Evolutionary conservation across 1,140 invertebrate genomes (phyloP).

Genomic region (Zaprionus taronus): DNA sequence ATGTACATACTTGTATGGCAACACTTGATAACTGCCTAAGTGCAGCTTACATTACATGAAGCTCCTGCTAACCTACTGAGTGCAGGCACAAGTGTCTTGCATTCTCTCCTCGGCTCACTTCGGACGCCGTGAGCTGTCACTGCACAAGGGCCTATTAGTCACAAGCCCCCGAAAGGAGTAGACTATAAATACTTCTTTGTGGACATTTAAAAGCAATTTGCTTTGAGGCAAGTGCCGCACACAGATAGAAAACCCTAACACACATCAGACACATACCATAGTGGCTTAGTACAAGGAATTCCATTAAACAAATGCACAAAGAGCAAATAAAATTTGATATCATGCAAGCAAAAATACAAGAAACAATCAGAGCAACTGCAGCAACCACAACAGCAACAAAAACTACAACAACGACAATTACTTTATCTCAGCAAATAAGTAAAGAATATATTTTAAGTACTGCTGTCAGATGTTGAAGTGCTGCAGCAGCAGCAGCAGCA

Average conservation of each 20-base stretch:
- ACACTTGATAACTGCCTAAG: constrained; percentile 17
- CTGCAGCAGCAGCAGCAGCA: constrained; percentile 15
- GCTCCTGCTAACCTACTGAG: constrained; percentile 13
- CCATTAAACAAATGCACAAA: constrained; percentile 61
- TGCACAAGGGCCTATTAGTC: constrained; percentile 65
- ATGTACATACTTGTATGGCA: background rate
- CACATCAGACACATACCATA: constrained; percentile 11
- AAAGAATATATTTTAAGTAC: constrained; percentile 60
- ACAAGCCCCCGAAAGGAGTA: constrained; percentile 30
- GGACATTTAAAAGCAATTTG: constrained; percentile 74
- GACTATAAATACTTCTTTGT: constrained; percentile 68
- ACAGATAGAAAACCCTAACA: constrained; percentile 9
- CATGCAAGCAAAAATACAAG: constrained; percentile 1
- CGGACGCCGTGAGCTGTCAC: constrained; percentile 56
- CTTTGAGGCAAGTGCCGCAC: constrained; percentile 19
- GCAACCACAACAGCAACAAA: background rate
- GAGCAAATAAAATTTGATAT: constrained; percentile 60
- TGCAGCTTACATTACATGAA: constrained; percentile 6
- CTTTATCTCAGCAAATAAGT: constrained; percentile 49
- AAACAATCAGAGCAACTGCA: constrained; percentile 12
- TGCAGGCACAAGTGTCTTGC: constrained; percentile 13
- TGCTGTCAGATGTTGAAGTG: constrained; percentile 41
- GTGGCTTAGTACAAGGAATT: constrained; percentile 48
- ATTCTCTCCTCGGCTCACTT: constrained; percentile 19
- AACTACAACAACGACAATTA: constrained; percentile 20